Evolutionary conservation across 2,888 invertebrate species (phyloP).

Genomic region (Lepidonotus clava): DNA sequence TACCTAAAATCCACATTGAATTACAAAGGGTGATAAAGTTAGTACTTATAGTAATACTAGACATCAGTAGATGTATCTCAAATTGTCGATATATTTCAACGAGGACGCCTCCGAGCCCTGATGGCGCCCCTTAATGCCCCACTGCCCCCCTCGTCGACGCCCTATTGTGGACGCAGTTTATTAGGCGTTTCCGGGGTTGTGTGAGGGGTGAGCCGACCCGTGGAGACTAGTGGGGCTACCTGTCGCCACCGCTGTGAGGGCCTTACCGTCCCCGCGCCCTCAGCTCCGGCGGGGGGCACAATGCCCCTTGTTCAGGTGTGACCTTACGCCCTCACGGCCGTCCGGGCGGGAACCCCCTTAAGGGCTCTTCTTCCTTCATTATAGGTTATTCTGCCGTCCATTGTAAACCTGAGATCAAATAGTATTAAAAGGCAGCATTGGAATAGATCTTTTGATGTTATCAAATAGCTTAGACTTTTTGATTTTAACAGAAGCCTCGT

Average conservation of each 20-base stretch:
- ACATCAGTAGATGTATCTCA: no score
- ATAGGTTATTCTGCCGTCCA: no score
- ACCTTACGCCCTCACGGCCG: conserved; percentile 36
- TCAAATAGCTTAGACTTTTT: no score
- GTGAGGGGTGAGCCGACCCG: background rate
- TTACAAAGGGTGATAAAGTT: no score
- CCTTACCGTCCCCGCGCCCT: conserved; percentile 37
- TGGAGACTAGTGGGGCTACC: background rate
- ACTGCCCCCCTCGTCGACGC: background rate
- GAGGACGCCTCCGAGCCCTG: background rate
- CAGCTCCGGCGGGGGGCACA: conserved; percentile 18
- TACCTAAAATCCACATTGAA: no score
- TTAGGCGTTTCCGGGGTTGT: conserved; percentile 39
- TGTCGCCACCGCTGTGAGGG: conserved; percentile 20
- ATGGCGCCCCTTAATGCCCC: background rate
- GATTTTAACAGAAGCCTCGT: no score
- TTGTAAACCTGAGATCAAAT: no score
- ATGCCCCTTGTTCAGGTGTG: conserved; percentile 22
- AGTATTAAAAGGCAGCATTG: no score
- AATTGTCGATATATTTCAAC: no score
- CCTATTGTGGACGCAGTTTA: conserved; percentile 3
- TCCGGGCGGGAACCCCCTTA: background rate
- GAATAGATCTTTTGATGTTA: no score
- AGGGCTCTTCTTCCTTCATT: background rate
- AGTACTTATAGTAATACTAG: no score